Evolutionary conservation across 2,113 vertebrate species (phyloP).

Genomic region (Macroglossus sobrinus): DNA sequence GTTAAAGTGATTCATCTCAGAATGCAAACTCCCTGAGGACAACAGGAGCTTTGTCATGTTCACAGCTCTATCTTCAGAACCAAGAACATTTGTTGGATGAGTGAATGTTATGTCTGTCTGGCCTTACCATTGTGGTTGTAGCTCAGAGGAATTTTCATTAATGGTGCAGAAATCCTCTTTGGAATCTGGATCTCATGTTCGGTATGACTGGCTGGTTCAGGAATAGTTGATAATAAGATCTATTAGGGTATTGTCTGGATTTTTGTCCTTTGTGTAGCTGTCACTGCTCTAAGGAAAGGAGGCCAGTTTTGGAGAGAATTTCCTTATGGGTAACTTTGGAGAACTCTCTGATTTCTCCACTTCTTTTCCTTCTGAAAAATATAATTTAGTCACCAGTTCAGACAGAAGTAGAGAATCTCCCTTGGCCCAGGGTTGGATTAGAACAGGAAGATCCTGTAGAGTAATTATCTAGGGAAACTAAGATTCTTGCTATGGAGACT

Average conservation of each 20-base stretch:
- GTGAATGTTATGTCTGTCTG: not conserved
- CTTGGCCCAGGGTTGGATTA: not conserved
- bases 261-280: conserved; percentile 62
- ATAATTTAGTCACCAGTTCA: not conserved
- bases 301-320: conserved; percentile 64
- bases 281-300: conserved; percentile 59
- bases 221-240: conserved; percentile 38
- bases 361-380: conserved; percentile 60
- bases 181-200: conserved; percentile 43
- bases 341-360: not conserved
- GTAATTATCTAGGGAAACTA: conserved; percentile 85
- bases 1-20: not conserved
- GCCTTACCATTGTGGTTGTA: conserved; percentile 76
- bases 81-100: not conserved
- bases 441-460: not conserved
- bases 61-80: not conserved
- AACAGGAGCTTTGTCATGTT: not conserved
- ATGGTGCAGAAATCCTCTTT: conserved; percentile 45
- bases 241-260: not conserved
- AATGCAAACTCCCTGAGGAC: not conserved
- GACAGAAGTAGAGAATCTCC: not conserved
- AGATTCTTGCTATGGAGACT: conserved; percentile 86
- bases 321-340: conserved; percentile 2
- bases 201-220: not conserved
- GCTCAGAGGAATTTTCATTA: conserved; percentile 54